phyloP scores from a whole-genome alignment of 2,888 invertebrate species.

The Drosophila silvestris region DNA sequence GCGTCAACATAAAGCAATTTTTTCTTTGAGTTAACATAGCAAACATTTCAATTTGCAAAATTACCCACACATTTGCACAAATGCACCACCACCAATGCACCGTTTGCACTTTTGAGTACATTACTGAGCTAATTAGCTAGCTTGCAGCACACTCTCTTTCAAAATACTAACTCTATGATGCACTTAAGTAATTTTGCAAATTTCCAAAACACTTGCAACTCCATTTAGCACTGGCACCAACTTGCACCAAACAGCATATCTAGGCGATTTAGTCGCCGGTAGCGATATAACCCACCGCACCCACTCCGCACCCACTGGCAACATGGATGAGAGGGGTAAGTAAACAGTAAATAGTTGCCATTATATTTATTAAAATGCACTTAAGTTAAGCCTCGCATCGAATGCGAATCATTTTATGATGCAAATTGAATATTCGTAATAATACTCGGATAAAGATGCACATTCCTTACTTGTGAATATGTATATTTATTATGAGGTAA shows the following conservation, averaged over 20 bases:
- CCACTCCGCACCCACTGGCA: constrained; percentile 61
- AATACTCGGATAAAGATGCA: background rate
- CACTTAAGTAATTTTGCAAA: constrained; percentile 44
- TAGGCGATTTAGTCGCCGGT: constrained; percentile 81
- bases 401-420: background rate
- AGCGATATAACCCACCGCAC: constrained; percentile 80
- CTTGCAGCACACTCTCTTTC: constrained; percentile 1
- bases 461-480: background rate
- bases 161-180: constrained; percentile 14
- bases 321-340: constrained; percentile 83
- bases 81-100: constrained; percentile 18
- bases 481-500: background rate
- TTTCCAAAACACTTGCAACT: constrained; percentile 41
- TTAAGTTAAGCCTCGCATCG: constrained; percentile 6
- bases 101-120: background rate
- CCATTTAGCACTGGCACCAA: constrained; percentile 82
- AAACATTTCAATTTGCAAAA: constrained; percentile 41
- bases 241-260: constrained; percentile 78
- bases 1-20: constrained; percentile 50
- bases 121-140: constrained; percentile 9
- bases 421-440: background rate
- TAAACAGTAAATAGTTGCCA: constrained; percentile 20
- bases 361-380: constrained; percentile 22
- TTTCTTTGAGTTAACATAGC: constrained; percentile 43
- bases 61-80: constrained; percentile 30